A percentile compares a stretch with the other conserved stretches of the same genome.
These are phyloP conservation scores for Crotophaga sulcirostris DNA, from an alignment of 2,113 vertebrate species.

Conservation along the genomic window DNA sequence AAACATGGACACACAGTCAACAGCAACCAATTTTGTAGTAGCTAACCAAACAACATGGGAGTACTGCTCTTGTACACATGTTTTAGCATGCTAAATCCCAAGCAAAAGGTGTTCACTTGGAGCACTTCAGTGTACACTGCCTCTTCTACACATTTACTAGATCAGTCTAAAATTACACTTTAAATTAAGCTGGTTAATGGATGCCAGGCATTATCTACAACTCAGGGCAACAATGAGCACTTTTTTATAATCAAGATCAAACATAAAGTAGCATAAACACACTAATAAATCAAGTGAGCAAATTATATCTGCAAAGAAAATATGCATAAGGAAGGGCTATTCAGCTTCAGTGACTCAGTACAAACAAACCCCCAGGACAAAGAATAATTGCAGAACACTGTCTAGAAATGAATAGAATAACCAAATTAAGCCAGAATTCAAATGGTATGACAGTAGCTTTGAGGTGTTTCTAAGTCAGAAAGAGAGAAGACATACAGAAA, in stretches of 20 bases:
- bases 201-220: conserved; percentile 8
- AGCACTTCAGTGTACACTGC: neutral
- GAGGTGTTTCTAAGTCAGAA: neutral
- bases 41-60: neutral
- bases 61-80: neutral
- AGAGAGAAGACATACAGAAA: neutral
- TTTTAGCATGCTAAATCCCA: neutral
- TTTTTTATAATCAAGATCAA: conserved; percentile 34
- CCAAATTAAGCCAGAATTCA: conserved; percentile 27
- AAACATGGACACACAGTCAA: neutral
- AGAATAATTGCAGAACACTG: neutral
- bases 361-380: conserved; percentile 20
- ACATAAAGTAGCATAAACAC: conserved; percentile 16
- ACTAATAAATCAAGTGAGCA: conserved; percentile 46
- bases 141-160: neutral
- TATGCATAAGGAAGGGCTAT: conserved; percentile 13
- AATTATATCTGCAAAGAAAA: conserved; percentile 52
- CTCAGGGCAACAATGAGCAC: neutral
- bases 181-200: neutral
- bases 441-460: neutral
- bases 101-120: neutral
- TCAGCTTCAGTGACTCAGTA: conserved; percentile 43
- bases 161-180: neutral
- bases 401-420: conserved; percentile 16
- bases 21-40: neutral